Evolutionary conservation across 2,113 vertebrate genomes (phyloP).

Genomic region (Pollimyrus isidori): DNA sequence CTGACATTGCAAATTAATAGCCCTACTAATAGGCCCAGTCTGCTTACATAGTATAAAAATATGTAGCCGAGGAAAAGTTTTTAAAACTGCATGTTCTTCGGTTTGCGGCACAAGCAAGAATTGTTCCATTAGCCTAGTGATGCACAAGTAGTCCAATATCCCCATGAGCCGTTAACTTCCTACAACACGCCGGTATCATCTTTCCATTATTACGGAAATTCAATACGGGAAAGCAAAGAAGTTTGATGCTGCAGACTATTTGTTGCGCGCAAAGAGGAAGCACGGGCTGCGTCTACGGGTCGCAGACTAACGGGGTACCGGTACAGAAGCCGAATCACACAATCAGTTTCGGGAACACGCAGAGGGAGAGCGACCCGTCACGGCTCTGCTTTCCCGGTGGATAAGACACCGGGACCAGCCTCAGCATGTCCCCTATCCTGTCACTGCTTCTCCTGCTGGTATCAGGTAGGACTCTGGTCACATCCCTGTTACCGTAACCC

Average conservation of each 20-base stretch:
- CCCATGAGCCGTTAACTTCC: constrained; percentile 46
- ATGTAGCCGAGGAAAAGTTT: background rate
- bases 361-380: background rate
- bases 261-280: constrained; percentile 6
- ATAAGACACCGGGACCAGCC: background rate
- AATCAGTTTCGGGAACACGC: background rate
- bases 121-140: constrained; percentile 44
- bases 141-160: constrained; percentile 27
- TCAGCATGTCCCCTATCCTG: constrained; percentile 43
- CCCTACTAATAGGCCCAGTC: background rate
- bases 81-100: background rate
- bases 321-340: background rate
- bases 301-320: background rate
- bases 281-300: background rate
- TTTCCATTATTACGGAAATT: constrained; percentile 62
- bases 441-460: constrained; percentile 44
- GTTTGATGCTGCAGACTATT: constrained; percentile 29
- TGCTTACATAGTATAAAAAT: background rate
- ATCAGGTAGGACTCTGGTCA: constrained; percentile 53
- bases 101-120: background rate
- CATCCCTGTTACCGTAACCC: background rate
- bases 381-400: background rate
- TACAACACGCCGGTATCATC: constrained; percentile 53
- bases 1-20: background rate
- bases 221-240: constrained; percentile 45